Evolutionary conservation across 64 coral and sea anemone species (phyloP).

Genomic region (Stylophora pistillata): DNA sequence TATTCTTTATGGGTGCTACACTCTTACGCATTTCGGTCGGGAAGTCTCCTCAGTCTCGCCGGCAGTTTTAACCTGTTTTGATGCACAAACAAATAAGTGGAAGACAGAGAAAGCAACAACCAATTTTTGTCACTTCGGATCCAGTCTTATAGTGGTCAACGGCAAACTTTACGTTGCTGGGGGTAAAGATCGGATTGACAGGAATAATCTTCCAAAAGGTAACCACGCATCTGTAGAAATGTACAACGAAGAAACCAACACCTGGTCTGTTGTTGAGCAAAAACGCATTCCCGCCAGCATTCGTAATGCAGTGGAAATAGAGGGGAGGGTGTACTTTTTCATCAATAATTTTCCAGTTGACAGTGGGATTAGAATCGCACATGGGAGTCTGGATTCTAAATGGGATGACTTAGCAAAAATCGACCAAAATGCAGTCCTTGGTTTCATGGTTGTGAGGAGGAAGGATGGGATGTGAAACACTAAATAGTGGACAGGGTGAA

Average conservation of each 20-base stretch:
- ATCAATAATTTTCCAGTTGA: neutral
- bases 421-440: neutral
- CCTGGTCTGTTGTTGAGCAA: slow-evolving; percentile 26
- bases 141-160: slow-evolving; percentile 9
- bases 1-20: neutral
- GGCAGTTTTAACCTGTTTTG: neutral
- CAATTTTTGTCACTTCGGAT: neutral
- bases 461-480: no score
- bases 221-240: neutral
- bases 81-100: neutral
- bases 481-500: no score
- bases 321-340: slow-evolving; percentile 40
- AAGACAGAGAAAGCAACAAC: neutral
- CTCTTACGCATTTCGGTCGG: no score
- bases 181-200: neutral
- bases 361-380: slow-evolving; percentile 40
- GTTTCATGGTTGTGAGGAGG: neutral
- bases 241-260: slow-evolving; percentile 8
- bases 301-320: slow-evolving; percentile 28
- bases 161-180: neutral
- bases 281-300: slow-evolving; percentile 34
- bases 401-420: slow-evolving; percentile 17
- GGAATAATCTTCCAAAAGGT: neutral
- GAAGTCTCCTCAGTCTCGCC: no score
- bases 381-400: slow-evolving; percentile 1